Conservation (phyloP, 2,113 vertebrate species). For the Haemorhous mexicanus region DNA sequence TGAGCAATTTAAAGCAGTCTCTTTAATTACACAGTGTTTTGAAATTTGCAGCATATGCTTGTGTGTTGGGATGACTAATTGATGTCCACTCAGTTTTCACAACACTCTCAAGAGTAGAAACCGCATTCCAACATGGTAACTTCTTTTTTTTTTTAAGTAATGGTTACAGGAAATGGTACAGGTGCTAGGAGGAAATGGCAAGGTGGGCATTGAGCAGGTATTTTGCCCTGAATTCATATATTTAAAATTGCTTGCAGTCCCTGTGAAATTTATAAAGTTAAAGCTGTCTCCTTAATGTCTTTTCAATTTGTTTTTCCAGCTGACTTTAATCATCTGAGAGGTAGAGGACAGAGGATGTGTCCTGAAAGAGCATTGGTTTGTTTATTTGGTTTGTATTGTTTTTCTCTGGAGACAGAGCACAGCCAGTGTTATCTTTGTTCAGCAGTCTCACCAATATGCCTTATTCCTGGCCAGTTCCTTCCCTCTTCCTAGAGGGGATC, state of each 20-base stretch:
- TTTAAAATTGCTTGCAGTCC: background rate
- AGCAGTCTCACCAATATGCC: background rate
- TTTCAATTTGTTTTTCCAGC: background rate
- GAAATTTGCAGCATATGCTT: background rate
- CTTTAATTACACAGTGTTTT: constrained; percentile 9
- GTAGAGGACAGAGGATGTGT: background rate
- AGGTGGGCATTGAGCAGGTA: background rate
- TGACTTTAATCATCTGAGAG: background rate
- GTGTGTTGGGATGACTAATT: background rate
- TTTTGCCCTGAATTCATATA: background rate
- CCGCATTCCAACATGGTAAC: fast-evolving
- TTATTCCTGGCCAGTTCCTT: background rate
- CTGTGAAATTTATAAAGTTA: background rate
- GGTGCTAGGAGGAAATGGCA: background rate
- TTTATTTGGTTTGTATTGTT: background rate
- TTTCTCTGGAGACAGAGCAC: background rate
- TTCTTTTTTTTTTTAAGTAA: background rate
- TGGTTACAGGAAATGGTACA: background rate
- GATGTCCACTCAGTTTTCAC: background rate
- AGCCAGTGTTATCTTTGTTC: background rate
- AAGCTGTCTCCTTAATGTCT: background rate
- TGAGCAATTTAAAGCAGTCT: background rate
- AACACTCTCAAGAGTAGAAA: background rate
- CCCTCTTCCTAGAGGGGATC: background rate
- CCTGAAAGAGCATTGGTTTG: background rate